Base-by-base conservation (phyloP, 2,888 invertebrate genomes). In the Sericinus montela region DNA sequence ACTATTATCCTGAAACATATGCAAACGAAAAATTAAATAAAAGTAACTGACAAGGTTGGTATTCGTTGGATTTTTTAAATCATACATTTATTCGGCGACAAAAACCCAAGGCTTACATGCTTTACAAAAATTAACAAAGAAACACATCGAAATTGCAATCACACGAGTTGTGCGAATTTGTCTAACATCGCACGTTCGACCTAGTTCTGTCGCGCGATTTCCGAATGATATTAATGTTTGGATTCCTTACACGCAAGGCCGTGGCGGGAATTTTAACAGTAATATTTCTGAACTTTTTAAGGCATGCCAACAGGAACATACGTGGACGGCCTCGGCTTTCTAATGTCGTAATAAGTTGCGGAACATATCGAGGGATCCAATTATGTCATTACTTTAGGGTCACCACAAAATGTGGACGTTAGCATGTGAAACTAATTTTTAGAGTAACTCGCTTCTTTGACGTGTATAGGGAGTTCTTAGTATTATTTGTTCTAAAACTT, bases 331-430 rank as follows among this genome's bases (percentile, higher is more conserved):
- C 56, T 61, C 67, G 72, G 80, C 86, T 87, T 87, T 87, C 86
- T 85, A 86, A 79, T 85, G 78, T 60, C 77, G 85, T 82, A 85
- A 86, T 69, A 52, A 63, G 55, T 85, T 86, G 75, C 86, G 78
- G 79, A 75, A 85, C 68, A 57, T 45, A 67, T 69, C 69, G 71
- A 72, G 74, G 80, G 74, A 70, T 73, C 67, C 71, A 72, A 67
- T 85, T 85, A 86, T 80, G 80, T 85, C 83, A 85, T 67, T 51
- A 56, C 75, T 81, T 32, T 49, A 49, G 49, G 39, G 35, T 40
- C 30, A 35, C 49, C 49, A 49, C 35, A 10, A 48, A 30, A 30
- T 42, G 37, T 34, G 15, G 23, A 3, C 19, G 5, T 19, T 3
- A 19, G 19, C 19, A 19, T 19, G 5, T 19, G 5, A 1, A 9